Percentiles rank a stretch among this genome's conserved stretches.
phyloP scores from a whole-genome alignment of 2,113 vertebrate species.

The rat (Rattus norvegicus) region DNA sequence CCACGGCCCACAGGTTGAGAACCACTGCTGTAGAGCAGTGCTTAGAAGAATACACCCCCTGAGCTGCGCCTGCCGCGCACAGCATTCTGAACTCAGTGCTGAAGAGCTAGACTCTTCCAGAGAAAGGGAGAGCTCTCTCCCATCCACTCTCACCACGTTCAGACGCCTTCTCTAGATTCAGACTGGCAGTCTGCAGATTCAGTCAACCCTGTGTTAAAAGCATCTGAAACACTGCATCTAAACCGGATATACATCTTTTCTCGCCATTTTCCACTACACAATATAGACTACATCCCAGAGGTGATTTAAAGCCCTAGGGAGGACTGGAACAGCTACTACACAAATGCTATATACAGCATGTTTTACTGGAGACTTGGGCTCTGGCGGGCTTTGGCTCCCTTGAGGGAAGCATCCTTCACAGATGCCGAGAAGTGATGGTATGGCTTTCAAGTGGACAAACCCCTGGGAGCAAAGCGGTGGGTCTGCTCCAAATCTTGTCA shows the following conservation, averaged over 20 bases:
- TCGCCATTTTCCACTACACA: neutral
- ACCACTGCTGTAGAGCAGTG: neutral
- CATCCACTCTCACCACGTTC: neutral
- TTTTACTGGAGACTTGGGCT: neutral
- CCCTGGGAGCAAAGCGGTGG: neutral
- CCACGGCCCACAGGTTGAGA: neutral
- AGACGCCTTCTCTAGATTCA: neutral
- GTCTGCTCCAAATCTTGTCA: neutral
- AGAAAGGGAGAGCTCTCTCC: no score
- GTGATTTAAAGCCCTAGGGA: neutral
- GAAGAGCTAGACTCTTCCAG: neutral
- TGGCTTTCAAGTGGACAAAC: neutral
- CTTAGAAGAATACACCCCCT: neutral
- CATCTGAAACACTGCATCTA: neutral
- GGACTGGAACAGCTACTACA: no score
- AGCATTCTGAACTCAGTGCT: neutral
- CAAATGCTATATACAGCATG: neutral
- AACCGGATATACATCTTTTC: neutral
- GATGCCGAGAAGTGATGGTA: neutral
- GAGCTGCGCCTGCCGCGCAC: neutral
- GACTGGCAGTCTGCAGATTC: neutral
- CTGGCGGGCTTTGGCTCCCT: neutral
- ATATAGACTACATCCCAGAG: neutral
- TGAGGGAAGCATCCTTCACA: neutral
- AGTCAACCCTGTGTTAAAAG: neutral